Evolutionary conservation across 2,113 vertebrate species (phyloP), one percentile per base, ranked within the genome.

Genomic region (Atractosteus spatula): DNA sequence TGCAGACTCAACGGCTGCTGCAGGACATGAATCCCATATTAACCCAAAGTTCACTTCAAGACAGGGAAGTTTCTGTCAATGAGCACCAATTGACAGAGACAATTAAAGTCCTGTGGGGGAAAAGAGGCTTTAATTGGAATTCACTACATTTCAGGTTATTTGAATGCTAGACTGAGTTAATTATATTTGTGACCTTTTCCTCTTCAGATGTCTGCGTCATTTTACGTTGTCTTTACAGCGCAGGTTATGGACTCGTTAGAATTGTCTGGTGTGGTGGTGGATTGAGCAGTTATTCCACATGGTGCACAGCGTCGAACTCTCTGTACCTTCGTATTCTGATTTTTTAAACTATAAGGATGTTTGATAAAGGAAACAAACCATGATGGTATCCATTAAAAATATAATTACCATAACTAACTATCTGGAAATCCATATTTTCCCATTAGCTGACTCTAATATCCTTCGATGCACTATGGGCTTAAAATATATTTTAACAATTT

Each of bases 1-100:
- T 62, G 54, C 57, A 66, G 66, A 43, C 54, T 65, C 56, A 76
- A 74, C 74, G 77, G 76, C 74, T 77, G 6, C 61, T 74, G 74
- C 71, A 16, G 67, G 56, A 44, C 13, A 10, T 62, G 41, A 43
- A 42, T 70, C 41, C 43, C 17, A 65, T 41, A 65, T 65, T 41
- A 65, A 65, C 6, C 13, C 13, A 59, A 59, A 59, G 12, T 13
- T 16, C 10, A 17, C 43, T 72, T 57, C 65, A 59, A 55, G 55
- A 62, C 14, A 44, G 13, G 45, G 59, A 71, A 62, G 45, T 44
- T 71, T 68, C 17, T 44, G 44, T 55, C 5, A 66, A 55, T 16
- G 11, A 14, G 12, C 45, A 72, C 10, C 54, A 56, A 57, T 8
- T 66, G 42, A 54, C 66, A n/a, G 41, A 57, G 64, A 72, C 62